phyloP scores from a whole-genome alignment of 1,140 invertebrate genomes.

The Drosophila tristis region DNA sequence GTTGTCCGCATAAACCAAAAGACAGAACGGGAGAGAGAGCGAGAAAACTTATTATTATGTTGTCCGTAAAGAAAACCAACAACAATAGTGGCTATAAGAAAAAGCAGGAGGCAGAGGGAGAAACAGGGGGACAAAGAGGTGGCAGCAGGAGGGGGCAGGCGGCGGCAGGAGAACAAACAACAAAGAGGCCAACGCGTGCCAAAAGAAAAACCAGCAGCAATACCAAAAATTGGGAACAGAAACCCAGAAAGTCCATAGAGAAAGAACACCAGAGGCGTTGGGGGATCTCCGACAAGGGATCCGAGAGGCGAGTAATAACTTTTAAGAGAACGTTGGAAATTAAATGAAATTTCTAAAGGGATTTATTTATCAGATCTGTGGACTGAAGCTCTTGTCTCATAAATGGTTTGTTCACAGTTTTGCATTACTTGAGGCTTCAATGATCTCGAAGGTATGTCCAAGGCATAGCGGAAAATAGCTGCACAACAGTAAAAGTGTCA shows the following conservation, averaged over 20 bases:
- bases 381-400: too few relatives aligned
- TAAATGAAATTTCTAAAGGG: too few relatives aligned
- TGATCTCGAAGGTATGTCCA: too few relatives aligned
- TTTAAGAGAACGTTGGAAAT: too few relatives aligned
- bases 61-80: slow-evolving; percentile 71
- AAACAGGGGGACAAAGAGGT: too few relatives aligned
- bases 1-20: slow-evolving; percentile 46
- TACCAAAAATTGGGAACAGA: slow-evolving; percentile 7
- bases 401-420: too few relatives aligned
- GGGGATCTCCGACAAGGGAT: neutral
- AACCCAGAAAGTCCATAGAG: neutral
- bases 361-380: too few relatives aligned
- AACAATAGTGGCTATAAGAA: slow-evolving; percentile 47
- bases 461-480: too few relatives aligned
- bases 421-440: too few relatives aligned
- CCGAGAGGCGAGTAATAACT: too few relatives aligned
- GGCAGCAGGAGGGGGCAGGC: neutral
- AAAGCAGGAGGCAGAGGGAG: neutral
- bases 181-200: slow-evolving; percentile 44
- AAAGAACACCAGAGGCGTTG: slow-evolving; percentile 18
- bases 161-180: slow-evolving; percentile 21
- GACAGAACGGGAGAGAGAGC: slow-evolving; percentile 24
- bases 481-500: too few relatives aligned
- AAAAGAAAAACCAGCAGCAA: slow-evolving; percentile 18
- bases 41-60: slow-evolving; percentile 80